Percentiles rank a stretch among this genome's conserved stretches.
Evolutionary conservation across 2,888 invertebrate species (phyloP).

Genomic region (Callimorpha dominula): DNA sequence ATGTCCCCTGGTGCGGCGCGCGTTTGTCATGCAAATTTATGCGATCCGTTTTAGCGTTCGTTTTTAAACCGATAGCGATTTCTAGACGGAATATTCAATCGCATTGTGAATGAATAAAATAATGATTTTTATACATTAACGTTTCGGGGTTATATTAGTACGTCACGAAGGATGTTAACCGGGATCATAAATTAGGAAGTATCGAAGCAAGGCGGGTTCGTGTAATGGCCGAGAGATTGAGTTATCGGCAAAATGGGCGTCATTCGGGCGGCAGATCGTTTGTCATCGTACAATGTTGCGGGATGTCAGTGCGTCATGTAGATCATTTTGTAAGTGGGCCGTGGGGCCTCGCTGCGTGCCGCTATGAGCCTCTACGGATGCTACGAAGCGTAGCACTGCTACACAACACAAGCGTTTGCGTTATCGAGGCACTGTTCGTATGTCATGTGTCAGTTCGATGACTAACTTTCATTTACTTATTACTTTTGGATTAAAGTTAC

Average conservation of each 20-base stretch:
- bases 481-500: not conserved
- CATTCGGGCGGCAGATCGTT: constrained; percentile 44
- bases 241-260: constrained; percentile 26
- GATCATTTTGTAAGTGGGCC: constrained; percentile 59
- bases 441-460: not conserved
- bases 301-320: constrained; percentile 60
- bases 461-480: not conserved
- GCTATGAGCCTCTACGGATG: constrained; percentile 3
- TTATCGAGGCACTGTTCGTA: not conserved
- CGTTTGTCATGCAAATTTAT: constrained; percentile 86
- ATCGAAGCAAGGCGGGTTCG: constrained; percentile 32
- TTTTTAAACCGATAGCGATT: constrained; percentile 82
- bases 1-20: constrained; percentile 73
- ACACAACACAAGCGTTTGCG: not conserved
- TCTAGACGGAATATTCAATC: constrained; percentile 81
- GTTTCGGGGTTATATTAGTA: constrained; percentile 64
- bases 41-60: constrained; percentile 80
- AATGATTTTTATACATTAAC: constrained; percentile 67
- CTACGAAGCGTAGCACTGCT: constrained; percentile 10
- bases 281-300: constrained; percentile 58
- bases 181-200: constrained; percentile 64
- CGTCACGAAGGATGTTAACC: constrained; percentile 64
- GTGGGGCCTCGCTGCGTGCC: constrained; percentile 18
- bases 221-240: constrained; percentile 31
- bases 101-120: constrained; percentile 70